Base-by-base conservation (phyloP, 2,888 invertebrate species). In the Rhagophthalmus giganteus region DNA sequence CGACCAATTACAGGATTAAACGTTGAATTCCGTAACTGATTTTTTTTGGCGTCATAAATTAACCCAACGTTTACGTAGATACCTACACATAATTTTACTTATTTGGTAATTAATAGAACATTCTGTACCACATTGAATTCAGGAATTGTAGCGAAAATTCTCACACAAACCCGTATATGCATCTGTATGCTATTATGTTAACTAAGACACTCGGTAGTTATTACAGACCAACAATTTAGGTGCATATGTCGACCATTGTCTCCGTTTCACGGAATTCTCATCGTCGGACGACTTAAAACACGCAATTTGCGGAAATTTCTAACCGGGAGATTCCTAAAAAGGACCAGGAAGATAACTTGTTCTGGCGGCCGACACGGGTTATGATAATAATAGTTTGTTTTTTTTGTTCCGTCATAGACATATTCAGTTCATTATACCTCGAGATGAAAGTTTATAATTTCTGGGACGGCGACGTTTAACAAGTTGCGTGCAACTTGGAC, bases 171-270 rank as follows among this genome's bases (percentile, higher is more conserved):
- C 20, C 20, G 7, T 20, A 7, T 20, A 20, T 20, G 20, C 7
- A 20, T 20, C 20, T 20, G 7, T 20, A 7, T 20, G 20, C 20
- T 5, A 20, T 20, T 20, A 20, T 20, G 20, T 20, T 5, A 20
- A 20, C 20, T n/a, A n/a, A 9, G 10, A 47, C 27, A 53, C 38
- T 42, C 40, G 48, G 48, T 48, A 37, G 42, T 47, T 55, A 51
- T 54, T 35, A 37, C 35, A 24, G 42, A 13, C 41, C 38, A 31
- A n/a, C 13, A 15, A 37, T 26, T 37, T 5, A 30, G 44, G 51
- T 50, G 25, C 54, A 55, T 47, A 55, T 55, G 55, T 55, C 52
- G 44, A 31, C 51, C 32, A 55, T 55, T 55, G 55, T 55, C 48
- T 55, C 40, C 35, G n/a, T 44, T 47, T 55, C 55, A 56, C 46